These are phyloP conservation scores for Rhagonycha lutea DNA, from an alignment of 2,888 invertebrate species.

Conservation along the genomic window DNA sequence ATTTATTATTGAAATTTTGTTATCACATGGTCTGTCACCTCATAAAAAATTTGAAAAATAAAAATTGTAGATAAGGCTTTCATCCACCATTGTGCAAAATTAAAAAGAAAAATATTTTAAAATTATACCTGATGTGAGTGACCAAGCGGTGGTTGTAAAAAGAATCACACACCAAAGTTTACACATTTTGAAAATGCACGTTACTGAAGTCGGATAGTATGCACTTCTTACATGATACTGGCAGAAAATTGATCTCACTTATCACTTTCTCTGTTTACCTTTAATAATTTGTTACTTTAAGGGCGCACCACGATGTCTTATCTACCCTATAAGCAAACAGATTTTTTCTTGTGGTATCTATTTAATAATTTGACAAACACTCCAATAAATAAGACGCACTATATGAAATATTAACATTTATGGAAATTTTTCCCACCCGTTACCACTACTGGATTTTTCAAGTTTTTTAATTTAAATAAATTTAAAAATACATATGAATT, in stretches of 20 bases:
- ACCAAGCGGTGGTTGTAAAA: slow-evolving; percentile 4
- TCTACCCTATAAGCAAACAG: slow-evolving; percentile 31
- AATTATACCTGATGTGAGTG: slow-evolving; percentile 11
- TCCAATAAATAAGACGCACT: neutral
- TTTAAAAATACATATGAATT: neutral
- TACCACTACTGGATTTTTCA: neutral
- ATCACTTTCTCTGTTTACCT: slow-evolving; percentile 39
- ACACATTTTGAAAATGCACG: slow-evolving; percentile 24
- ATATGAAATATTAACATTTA: neutral
- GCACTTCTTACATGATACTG: slow-evolving; percentile 39
- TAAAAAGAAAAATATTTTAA: slow-evolving; percentile 3
- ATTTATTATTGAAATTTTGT: slow-evolving; percentile 40
- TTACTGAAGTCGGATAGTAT: slow-evolving; percentile 19
- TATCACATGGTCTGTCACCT: slow-evolving; percentile 34
- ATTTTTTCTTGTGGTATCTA: neutral
- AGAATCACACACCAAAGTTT: slow-evolving; percentile 11
- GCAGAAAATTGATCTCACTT: slow-evolving; percentile 37
- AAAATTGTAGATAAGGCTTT: neutral
- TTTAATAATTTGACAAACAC: neutral
- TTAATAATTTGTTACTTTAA: slow-evolving; percentile 34
- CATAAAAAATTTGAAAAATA: slow-evolving; percentile 11
- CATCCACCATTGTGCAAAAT: neutral
- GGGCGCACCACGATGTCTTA: slow-evolving; percentile 40
- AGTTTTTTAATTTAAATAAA: neutral
- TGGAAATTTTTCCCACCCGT: neutral